Evolutionary conservation across 1,140 invertebrate genomes (phyloP).

Genomic region (Caerostris extrusa): DNA sequence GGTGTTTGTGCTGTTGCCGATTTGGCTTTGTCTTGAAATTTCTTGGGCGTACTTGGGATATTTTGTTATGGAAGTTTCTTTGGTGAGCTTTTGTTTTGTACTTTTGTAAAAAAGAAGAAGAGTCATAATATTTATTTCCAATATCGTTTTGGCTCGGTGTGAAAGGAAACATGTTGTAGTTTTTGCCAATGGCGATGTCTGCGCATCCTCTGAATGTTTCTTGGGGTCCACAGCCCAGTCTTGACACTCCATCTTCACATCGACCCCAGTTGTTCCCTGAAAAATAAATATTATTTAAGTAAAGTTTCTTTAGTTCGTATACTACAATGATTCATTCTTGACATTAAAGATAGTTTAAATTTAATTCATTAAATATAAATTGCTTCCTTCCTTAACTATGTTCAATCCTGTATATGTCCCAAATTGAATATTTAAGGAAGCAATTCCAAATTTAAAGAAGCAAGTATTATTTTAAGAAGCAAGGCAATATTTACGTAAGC

Average conservation of each 20-base stretch:
- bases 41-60: constrained; percentile 20
- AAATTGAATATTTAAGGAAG: too few species aligned
- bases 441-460: too few species aligned
- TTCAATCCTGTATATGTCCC: too few species aligned
- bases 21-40: constrained; percentile 2
- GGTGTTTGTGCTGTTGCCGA: background rate
- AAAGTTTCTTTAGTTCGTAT: background rate
- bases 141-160: constrained; percentile 52
- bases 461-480: too few species aligned
- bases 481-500: too few species aligned
- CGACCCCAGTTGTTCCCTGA: constrained; percentile 79
- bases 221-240: constrained; percentile 85
- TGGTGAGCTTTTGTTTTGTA: constrained; percentile 27
- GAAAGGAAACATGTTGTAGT: background rate
- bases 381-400: too few species aligned
- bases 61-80: constrained; percentile 8
- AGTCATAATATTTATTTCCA: background rate
- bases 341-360: too few species aligned
- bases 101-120: background rate
- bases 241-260: constrained; percentile 77
- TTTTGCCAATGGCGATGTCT: constrained; percentile 84
- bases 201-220: constrained; percentile 87
- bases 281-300: background rate
- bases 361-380: too few species aligned
- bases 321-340: too few species aligned